phyloP scores from a whole-genome alignment of 2,888 invertebrate genomes.

The Rhimphoctona megacephalus region DNA sequence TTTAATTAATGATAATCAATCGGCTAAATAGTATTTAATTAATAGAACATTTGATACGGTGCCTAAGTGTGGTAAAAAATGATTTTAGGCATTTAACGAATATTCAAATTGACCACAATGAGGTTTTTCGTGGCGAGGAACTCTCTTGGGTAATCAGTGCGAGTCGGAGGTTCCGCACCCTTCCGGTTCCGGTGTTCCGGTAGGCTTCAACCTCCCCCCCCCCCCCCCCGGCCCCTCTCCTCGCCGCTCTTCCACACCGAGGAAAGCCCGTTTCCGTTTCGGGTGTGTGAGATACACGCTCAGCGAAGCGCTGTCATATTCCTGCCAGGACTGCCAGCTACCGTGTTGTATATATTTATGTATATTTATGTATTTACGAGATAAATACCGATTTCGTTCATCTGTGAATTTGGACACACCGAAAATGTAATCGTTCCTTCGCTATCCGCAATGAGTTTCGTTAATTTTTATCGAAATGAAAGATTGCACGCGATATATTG shows the following conservation, averaged over 20 bases:
- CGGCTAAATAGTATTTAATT: not conserved
- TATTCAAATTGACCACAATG: not conserved
- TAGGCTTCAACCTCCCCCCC: constrained; percentile 81
- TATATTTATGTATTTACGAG: constrained; percentile 11
- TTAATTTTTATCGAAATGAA: not conserved
- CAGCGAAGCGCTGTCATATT: constrained; percentile 66
- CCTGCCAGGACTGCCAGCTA: constrained; percentile 1
- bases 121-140: constrained; percentile 30
- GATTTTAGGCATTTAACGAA: not conserved
- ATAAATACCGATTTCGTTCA: constrained; percentile 19
- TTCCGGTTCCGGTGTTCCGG: constrained; percentile 85
- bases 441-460: not conserved
- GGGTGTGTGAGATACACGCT: constrained; percentile 83
- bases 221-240: constrained; percentile 70
- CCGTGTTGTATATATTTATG: not conserved
- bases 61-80: not conserved
- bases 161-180: constrained; percentile 83
- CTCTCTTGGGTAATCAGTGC: constrained; percentile 81
- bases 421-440: not conserved
- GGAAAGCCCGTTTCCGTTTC: constrained; percentile 78
- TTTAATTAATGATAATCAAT: not conserved
- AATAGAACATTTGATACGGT: not conserved
- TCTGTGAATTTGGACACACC: constrained; percentile 21
- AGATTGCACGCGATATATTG: no score
- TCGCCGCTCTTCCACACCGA: constrained; percentile 54